Percentiles rank a stretch among this genome's conserved stretches.
Evolutionary conservation across 2,113 vertebrate genomes (phyloP).

Genomic region (Tricholaema leucomelas): DNA sequence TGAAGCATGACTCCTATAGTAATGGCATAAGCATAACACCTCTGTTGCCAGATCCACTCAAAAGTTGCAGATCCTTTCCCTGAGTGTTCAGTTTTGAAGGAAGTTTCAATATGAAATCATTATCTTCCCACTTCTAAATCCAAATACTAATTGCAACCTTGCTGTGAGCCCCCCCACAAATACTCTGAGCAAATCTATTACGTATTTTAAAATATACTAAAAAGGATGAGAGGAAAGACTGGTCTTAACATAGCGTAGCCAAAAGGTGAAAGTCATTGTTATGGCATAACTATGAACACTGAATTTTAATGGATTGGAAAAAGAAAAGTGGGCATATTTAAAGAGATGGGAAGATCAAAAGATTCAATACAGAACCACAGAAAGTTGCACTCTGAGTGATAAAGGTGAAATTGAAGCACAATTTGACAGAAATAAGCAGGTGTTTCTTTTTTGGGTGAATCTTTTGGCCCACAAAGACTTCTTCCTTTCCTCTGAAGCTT

Average conservation of each 20-base stretch:
- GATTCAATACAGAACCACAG: background rate
- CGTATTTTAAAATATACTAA: background rate
- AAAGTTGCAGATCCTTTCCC: background rate
- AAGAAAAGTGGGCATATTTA: background rate
- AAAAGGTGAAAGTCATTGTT: background rate
- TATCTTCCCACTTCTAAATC: slow-evolving; percentile 76
- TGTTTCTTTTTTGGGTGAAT: background rate
- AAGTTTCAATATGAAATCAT: slow-evolving; percentile 75
- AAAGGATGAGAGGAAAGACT: background rate
- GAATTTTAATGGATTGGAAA: background rate
- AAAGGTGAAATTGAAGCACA: slow-evolving; percentile 18
- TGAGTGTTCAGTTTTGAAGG: background rate
- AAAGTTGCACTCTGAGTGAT: background rate
- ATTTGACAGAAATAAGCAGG: background rate
- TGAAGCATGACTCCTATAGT: background rate
- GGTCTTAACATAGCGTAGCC: background rate
- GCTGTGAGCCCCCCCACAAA: slow-evolving; percentile 72
- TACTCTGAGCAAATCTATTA: background rate
- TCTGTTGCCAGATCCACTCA: background rate
- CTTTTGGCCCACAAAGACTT: slow-evolving; percentile 5
- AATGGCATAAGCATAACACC: background rate
- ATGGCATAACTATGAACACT: background rate
- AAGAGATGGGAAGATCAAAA: slow-evolving; percentile 32
- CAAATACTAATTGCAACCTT: slow-evolving; percentile 82
- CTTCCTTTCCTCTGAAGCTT: slow-evolving; percentile 15